phyloP scores from a whole-genome alignment of 37 sponge, comb jelly and placozoan species.

The Chondrilla cf. caribensis region DNA sequence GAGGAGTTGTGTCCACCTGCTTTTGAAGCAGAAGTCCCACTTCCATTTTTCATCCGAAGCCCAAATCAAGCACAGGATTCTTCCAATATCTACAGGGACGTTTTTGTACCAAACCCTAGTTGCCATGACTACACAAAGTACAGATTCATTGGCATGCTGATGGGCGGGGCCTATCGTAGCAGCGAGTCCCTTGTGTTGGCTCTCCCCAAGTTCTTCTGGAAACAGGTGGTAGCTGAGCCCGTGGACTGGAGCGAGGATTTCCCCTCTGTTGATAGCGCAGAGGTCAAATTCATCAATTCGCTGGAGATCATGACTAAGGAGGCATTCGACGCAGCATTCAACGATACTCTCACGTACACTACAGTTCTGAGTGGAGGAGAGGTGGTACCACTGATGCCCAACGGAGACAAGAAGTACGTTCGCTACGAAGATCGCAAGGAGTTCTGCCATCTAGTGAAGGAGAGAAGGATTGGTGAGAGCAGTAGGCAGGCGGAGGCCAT shows the following conservation, averaged over 20 bases:
- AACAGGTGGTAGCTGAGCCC: conserved; percentile 77
- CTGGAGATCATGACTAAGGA: conserved; percentile 71
- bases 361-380: conserved; percentile 73
- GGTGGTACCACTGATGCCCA: conserved; percentile 48
- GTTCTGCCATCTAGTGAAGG: conserved; percentile 69
- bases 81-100: conserved; percentile 79
- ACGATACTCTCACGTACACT: conserved; percentile 64
- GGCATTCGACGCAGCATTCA: conserved; percentile 61
- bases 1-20: conserved; percentile 88
- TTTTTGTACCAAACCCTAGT: conserved; percentile 82
- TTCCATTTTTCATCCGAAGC: conserved; percentile 85
- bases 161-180: conserved; percentile 89
- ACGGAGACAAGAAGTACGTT: conserved; percentile 53
- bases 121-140: conserved; percentile 58
- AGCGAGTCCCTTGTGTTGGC: conserved; percentile 73
- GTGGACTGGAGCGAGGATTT: conserved; percentile 86
- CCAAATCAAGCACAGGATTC: conserved; percentile 91
- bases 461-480: conserved; percentile 65
- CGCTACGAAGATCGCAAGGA: conserved; percentile 61
- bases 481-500: conserved; percentile 67
- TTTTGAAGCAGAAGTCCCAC: conserved; percentile 46
- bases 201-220: conserved; percentile 93
- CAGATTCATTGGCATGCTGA: conserved; percentile 76
- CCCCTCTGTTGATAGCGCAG: conserved; percentile 78
- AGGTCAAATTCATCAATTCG: conserved; percentile 76